These are phyloP conservation scores for Istiophorus platypterus DNA, from an alignment of 2,113 vertebrate species.

Conservation along the genomic window DNA sequence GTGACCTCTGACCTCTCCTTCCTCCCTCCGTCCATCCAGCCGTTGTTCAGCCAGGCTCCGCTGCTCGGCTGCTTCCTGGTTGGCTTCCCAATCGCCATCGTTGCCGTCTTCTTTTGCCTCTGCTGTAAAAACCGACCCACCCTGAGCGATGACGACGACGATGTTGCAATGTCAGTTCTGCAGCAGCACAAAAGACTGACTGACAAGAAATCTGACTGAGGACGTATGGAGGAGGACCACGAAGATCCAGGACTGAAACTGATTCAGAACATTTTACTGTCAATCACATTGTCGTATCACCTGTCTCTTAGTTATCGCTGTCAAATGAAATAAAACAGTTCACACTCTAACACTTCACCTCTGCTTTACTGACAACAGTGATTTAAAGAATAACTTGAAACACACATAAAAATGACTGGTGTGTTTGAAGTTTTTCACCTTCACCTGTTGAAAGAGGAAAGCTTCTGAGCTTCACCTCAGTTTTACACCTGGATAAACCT, in stretches of 20 bases:
- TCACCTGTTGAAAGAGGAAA: too few relatives aligned
- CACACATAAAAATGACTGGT: too few relatives aligned
- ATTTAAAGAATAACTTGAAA: too few relatives aligned
- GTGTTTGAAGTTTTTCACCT: too few relatives aligned
- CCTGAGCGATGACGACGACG: fast-evolving
- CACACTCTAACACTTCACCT: neutral
- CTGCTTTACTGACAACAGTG: too few relatives aligned
- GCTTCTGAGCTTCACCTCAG: too few relatives aligned
- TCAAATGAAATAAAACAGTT: neutral
- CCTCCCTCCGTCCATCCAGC: neutral
- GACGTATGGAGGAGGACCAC: neutral
- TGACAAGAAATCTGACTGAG: conserved; percentile 57
- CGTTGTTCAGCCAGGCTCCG: conserved; percentile 86
- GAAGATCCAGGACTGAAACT: neutral
- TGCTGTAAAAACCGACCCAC: conserved; percentile 22
- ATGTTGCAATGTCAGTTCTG: fast-evolving
- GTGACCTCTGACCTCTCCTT: neutral
- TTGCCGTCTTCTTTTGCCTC: neutral
- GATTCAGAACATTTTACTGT: neutral
- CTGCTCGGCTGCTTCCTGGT: conserved; percentile 90
- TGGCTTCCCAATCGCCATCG: conserved; percentile 85
- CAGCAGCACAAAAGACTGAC: neutral
- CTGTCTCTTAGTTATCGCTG: neutral
- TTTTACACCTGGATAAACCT: too few relatives aligned
- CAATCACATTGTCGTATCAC: neutral